phyloP scores from a whole-genome alignment of 2,797 vertebrate genomes.

The Nasua narica region DNA sequence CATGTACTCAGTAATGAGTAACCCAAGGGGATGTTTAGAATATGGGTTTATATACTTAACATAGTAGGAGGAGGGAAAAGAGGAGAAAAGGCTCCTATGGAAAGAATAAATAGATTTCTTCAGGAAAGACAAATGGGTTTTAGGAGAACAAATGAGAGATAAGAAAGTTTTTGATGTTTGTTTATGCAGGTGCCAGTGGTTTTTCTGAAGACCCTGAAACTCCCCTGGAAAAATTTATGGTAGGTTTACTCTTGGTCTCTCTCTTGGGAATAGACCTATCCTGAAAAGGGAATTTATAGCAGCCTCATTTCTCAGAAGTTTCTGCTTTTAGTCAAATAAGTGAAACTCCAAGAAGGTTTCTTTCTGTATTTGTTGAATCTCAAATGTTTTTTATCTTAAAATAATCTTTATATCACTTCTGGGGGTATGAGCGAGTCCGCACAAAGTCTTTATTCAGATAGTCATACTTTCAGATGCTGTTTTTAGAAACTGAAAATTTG shows the following conservation, averaged over 20 bases:
- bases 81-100: neutral
- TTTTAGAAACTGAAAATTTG: constrained; percentile 20
- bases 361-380: neutral
- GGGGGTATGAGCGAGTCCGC: neutral
- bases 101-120: neutral
- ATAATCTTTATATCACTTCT: neutral
- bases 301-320: neutral
- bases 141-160: neutral
- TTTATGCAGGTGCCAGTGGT: neutral
- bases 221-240: neutral
- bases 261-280: neutral
- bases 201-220: neutral
- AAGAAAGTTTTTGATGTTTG: neutral
- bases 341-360: neutral
- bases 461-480: neutral
- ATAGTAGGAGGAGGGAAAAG: neutral
- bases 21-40: neutral
- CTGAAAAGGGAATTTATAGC: neutral
- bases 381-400: neutral
- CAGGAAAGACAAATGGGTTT: neutral
- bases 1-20: neutral
- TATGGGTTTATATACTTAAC: neutral
- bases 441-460: neutral
- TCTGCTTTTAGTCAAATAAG: neutral
- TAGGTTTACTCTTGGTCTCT: neutral